Evolutionary conservation across 2,797 vertebrate species (phyloP).

Genomic region (Acrossocheilus fasciatus): DNA sequence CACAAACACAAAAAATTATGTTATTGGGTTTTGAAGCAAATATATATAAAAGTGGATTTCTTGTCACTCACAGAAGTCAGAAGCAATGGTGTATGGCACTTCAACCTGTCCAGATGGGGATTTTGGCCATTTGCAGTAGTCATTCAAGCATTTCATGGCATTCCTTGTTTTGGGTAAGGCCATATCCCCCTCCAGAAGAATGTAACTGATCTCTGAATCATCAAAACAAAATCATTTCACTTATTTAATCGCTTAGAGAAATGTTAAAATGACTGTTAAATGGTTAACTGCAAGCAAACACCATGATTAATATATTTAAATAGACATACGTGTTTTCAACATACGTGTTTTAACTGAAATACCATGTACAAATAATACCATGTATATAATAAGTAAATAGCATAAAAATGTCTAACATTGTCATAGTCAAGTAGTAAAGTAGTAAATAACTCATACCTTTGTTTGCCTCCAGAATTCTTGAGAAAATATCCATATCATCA

Average conservation of each 20-base stretch:
- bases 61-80: conserved; percentile 36
- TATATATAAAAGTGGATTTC: not conserved
- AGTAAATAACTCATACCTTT: conserved; percentile 34
- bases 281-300: not conserved
- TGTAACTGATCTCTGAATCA: conserved; percentile 25
- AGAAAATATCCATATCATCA: conserved; percentile 28
- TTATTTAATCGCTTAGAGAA: not conserved
- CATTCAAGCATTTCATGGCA: conserved; percentile 35
- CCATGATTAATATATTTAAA: not conserved
- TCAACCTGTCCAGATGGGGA: conserved; percentile 43
- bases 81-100: conserved; percentile 48
- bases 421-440: not conserved
- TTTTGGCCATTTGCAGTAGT: conserved; percentile 53
- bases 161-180: conserved; percentile 38
- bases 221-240: not conserved
- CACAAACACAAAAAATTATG: not conserved
- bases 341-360: not conserved
- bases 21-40: not conserved
- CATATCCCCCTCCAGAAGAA: conserved; percentile 53
- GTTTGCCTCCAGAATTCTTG: conserved; percentile 53
- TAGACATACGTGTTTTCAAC: not conserved
- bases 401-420: not conserved
- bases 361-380: not conserved
- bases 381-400: not conserved
- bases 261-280: not conserved